Conservation (phyloP, 37 sponge, comb jelly and placozoan genomes). For the Agelas oroides region DNA sequence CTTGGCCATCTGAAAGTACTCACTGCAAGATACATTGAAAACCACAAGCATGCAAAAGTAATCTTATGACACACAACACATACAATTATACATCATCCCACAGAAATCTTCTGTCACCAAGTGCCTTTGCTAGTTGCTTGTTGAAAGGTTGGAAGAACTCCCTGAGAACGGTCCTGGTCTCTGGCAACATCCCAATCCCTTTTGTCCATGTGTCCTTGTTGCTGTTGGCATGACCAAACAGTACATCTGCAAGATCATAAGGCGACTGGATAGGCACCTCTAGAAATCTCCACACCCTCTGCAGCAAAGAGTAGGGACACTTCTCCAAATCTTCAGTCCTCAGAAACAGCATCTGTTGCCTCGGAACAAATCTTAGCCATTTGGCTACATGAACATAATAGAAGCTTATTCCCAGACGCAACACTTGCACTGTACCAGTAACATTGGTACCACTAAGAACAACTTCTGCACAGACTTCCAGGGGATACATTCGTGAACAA, state of each 20-base stretch:
- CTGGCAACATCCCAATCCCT: neutral
- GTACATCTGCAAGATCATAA: constrained; percentile 24
- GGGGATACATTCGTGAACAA: too few species aligned
- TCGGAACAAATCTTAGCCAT: constrained; percentile 50
- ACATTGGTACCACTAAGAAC: too few species aligned
- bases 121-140: neutral
- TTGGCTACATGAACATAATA: constrained; percentile 47
- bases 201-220: neutral
- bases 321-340: constrained; percentile 46
- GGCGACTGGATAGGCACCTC: neutral
- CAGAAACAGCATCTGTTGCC: constrained; percentile 56
- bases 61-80: too few species aligned
- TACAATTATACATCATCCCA: constrained; percentile 15
- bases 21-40: too few species aligned
- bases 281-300: constrained; percentile 55
- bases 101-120: constrained; percentile 21
- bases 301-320: constrained; percentile 18
- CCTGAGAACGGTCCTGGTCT: constrained; percentile 28
- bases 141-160: constrained; percentile 39
- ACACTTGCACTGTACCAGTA: too few species aligned
- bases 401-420: constrained; percentile 52
- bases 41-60: too few species aligned
- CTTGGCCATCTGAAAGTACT: too few species aligned
- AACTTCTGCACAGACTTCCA: too few species aligned
- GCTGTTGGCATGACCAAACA: constrained; percentile 14